A percentile compares a stretch with the other conserved stretches of the same genome.
phyloP scores from a whole-genome alignment of 2,797 vertebrate genomes.

The Paratrypauchen microcephalus region DNA sequence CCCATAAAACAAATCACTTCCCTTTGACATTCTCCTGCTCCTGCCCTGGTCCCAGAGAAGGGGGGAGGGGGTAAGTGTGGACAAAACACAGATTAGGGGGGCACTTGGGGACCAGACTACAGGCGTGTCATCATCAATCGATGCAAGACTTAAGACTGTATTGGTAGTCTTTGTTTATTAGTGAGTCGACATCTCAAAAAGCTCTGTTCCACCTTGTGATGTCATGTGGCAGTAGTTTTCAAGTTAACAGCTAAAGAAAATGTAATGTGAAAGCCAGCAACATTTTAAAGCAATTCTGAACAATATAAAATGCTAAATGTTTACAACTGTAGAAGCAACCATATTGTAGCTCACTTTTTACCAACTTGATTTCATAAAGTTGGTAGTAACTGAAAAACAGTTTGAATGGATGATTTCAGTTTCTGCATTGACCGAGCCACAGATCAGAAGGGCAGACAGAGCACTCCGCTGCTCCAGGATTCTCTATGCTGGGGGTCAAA shows the following conservation, averaged over 20 bases:
- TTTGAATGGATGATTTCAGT: neutral
- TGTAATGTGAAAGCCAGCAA: too few species aligned
- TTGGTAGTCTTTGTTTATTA: too few species aligned
- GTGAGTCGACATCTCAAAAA: too few species aligned
- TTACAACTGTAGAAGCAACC: too few species aligned
- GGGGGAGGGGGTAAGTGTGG: slow-evolving; percentile 65
- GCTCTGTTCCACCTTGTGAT: too few species aligned
- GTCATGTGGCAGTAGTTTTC: too few species aligned
- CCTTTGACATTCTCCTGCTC: slow-evolving; percentile 74
- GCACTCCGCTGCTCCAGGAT: slow-evolving; percentile 68
- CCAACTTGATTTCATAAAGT: too few species aligned
- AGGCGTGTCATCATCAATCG: neutral
- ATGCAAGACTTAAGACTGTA: too few species aligned
- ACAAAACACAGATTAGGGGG: slow-evolving; percentile 79
- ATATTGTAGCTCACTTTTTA: too few species aligned
- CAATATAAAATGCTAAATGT: too few species aligned
- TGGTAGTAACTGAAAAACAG: neutral
- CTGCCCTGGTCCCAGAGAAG: slow-evolving; percentile 63
- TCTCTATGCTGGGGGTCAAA: slow-evolving; percentile 73
- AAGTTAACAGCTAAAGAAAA: too few species aligned
- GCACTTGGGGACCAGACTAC: slow-evolving; percentile 25
- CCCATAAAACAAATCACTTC: slow-evolving; percentile 80
- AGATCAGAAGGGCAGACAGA: slow-evolving; percentile 53
- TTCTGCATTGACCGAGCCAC: neutral
- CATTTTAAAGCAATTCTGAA: too few species aligned